Evolutionary conservation across 2,113 vertebrate genomes (phyloP).

Genomic region (Chascanopsetta lugubris): DNA sequence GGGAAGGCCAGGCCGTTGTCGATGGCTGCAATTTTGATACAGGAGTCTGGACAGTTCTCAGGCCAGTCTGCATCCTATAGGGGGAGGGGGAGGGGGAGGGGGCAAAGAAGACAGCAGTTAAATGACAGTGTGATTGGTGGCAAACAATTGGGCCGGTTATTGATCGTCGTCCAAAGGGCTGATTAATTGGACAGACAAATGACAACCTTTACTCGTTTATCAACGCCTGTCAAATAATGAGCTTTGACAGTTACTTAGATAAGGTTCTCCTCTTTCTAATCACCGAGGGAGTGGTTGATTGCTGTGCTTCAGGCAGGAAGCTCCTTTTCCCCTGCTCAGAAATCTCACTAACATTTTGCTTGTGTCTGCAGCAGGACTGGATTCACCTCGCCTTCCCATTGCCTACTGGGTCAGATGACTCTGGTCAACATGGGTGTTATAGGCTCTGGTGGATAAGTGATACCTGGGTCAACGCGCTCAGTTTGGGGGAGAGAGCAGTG

Average conservation of each 20-base stretch:
- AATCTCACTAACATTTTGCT: too few relatives aligned
- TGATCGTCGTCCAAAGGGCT: constrained; percentile 30
- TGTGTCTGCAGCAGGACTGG: too few relatives aligned
- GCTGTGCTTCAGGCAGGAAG: background rate
- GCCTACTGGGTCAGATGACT: too few relatives aligned
- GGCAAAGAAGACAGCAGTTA: background rate
- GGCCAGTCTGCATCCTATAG: constrained; percentile 81
- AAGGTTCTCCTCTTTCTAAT: background rate
- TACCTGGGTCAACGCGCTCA: too few relatives aligned
- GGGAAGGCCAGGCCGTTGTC: constrained; percentile 98
- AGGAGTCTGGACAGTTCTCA: constrained; percentile 60
- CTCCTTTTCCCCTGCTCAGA: too few relatives aligned
- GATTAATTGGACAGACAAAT: constrained; percentile 36
- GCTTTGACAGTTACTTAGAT: background rate
- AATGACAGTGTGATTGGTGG: constrained; percentile 14
- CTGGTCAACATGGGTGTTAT: too few relatives aligned
- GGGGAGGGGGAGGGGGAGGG: fast-evolving
- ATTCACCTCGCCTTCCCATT: too few relatives aligned
- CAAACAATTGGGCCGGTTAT: background rate
- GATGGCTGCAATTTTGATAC: constrained; percentile 94
- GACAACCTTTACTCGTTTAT: constrained; percentile 36
- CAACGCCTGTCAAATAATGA: constrained; percentile 8
- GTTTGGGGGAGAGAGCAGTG: too few relatives aligned
- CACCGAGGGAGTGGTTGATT: background rate
- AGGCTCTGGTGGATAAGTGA: background rate